Conservation (phyloP, 2,888 invertebrate species). For the Tipula confusa region DNA sequence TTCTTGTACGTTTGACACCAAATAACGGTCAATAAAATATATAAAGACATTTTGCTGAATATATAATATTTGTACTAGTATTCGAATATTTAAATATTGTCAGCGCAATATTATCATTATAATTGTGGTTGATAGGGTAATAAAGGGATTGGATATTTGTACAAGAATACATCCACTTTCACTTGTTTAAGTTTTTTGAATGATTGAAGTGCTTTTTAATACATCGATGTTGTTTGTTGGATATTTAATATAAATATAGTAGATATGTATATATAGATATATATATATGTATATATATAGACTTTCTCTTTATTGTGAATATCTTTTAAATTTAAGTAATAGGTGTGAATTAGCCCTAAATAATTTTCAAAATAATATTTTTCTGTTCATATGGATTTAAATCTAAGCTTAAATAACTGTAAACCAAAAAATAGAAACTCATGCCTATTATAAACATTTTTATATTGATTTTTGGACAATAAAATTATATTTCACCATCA, state of each 20-base stretch:
- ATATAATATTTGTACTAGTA: not conserved
- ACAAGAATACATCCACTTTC: not conserved
- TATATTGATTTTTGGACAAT: not conserved
- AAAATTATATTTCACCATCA: not conserved
- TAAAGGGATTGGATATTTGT: not conserved
- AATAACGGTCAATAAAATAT: not conserved
- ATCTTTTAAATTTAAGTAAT: not conserved
- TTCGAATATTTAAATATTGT: not conserved
- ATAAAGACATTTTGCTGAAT: not conserved
- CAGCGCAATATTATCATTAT: not conserved
- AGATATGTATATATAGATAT: too few species aligned
- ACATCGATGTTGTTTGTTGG: too few species aligned
- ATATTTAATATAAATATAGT: too few species aligned
- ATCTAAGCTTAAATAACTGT: not conserved
- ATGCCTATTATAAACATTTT: not conserved
- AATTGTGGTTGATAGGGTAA: not conserved
- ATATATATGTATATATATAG: not conserved
- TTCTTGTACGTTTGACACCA: not conserved
- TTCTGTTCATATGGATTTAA: not conserved
- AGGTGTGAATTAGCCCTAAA: not conserved
- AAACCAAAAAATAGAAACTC: not conserved
- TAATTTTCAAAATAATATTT: too few species aligned
- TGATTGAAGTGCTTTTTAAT: not conserved
- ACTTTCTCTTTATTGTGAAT: not conserved
- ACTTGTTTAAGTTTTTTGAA: not conserved